Conservation (phyloP, 37 sponge, comb jelly and placozoan genomes). For the Eunapius fragilis region DNA sequence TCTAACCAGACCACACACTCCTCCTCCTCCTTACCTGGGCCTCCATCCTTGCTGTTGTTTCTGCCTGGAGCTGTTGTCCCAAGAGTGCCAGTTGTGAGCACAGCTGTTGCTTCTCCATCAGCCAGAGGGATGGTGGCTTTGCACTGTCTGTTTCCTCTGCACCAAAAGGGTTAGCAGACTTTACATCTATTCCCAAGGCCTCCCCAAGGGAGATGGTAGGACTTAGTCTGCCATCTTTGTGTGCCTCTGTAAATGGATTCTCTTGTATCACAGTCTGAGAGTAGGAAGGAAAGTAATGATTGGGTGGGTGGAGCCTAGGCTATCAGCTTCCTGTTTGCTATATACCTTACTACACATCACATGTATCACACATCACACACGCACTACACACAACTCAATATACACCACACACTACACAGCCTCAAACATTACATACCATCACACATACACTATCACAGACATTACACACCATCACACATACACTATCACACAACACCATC, state of each 20-base stretch:
- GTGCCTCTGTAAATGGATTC: conserved; percentile 49
- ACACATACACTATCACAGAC: background rate
- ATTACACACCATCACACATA: too few relatives aligned
- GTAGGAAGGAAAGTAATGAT: background rate
- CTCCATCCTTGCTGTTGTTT: conserved; percentile 75
- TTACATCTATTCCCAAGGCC: conserved; percentile 3
- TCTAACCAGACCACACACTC: background rate
- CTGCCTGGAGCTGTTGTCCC: conserved; percentile 65
- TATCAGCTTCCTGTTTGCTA: too few relatives aligned
- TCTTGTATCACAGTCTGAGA: conserved; percentile 41
- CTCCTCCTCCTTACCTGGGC: conserved; percentile 57
- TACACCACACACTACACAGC: background rate
- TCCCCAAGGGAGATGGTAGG: conserved; percentile 52
- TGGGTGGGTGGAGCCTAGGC: too few relatives aligned
- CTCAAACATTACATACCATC: too few relatives aligned
- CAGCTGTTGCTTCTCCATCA: conserved; percentile 41
- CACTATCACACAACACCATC: background rate
- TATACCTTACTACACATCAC: too few relatives aligned
- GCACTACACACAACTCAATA: too few relatives aligned
- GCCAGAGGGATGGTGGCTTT: background rate
- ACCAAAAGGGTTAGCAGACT: background rate
- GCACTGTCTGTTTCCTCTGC: background rate
- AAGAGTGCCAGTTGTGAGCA: conserved; percentile 43
- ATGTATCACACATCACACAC: too few relatives aligned
- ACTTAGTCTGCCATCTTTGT: background rate